These are phyloP conservation scores for Amphiura filiformis DNA, from an alignment of 35 echinoderm and acorn worm species.

Conservation along the genomic window DNA sequence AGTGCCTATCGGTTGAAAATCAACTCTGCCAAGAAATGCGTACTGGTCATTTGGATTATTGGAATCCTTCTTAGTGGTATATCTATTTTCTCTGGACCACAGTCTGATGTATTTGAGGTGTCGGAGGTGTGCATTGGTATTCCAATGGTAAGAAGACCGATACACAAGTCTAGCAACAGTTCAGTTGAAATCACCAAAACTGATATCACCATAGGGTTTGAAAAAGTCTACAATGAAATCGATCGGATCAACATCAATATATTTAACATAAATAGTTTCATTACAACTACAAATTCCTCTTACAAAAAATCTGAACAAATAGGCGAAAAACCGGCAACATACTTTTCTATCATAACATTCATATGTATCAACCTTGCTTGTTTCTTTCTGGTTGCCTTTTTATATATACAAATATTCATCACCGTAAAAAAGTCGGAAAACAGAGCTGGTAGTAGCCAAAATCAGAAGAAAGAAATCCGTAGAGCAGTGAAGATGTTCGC, in stretches of 20 bases:
- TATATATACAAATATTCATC: background rate
- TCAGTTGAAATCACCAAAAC: background rate
- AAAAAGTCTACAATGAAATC: background rate
- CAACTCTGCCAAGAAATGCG: background rate
- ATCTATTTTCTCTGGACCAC: background rate
- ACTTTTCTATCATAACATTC: background rate
- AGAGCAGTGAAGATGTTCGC: background rate
- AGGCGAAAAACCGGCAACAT: background rate
- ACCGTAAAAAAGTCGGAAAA: background rate
- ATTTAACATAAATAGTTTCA: background rate
- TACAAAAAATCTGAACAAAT: background rate
- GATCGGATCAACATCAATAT: background rate
- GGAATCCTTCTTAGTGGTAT: background rate
- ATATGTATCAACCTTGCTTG: background rate
- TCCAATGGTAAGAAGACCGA: background rate
- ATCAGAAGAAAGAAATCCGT: background rate
- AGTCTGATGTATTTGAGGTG: background rate
- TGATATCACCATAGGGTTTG: background rate
- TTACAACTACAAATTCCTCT: no score
- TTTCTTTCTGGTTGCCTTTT: background rate
- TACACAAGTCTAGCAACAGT: background rate
- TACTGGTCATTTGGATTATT: background rate
- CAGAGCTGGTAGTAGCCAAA: background rate
- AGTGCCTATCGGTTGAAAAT: background rate
- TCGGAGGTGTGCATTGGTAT: background rate